These are phyloP conservation scores for Lycaena phlaeas DNA, from an alignment of 2,888 invertebrate species.

Conservation along the genomic window DNA sequence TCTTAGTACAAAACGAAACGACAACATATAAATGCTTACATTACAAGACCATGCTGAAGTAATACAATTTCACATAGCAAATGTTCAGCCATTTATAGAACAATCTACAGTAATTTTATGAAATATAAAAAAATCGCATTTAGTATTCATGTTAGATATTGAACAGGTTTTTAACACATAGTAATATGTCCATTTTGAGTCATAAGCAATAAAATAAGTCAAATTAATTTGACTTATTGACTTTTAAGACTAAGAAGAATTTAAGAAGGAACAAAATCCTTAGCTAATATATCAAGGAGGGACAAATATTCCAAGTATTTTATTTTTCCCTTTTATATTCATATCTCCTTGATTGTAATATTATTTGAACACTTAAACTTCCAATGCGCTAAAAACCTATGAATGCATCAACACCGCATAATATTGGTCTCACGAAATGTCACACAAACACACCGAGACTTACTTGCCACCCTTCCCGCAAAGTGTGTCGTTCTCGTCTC, in stretches of 20 bases:
- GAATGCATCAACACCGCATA: not conserved
- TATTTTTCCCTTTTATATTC: no score
- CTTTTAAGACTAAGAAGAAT: no score
- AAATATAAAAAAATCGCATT: not conserved
- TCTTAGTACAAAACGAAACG: not conserved
- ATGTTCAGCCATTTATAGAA: not conserved
- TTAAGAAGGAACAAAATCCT: no score
- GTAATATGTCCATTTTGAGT: no score
- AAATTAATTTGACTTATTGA: no score
- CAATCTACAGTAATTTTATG: not conserved
- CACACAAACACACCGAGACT: constrained; percentile 17
- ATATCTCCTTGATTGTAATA: no score
- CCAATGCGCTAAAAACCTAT: not conserved
- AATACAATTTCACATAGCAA: not conserved
- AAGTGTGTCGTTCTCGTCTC: constrained; percentile 21
- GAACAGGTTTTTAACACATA: not conserved
- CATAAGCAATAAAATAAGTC: no score
- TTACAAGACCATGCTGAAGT: not conserved
- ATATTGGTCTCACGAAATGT: not conserved
- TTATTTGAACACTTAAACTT: no score
- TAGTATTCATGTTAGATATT: not conserved
- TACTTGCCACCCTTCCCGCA: constrained; percentile 22
- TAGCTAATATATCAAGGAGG: no score
- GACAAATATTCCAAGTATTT: no score
- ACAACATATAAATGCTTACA: not conserved